Evolutionary conservation across 64 coral and sea anemone genomes (phyloP).

Genomic region (Catalaphyllia jardinei): DNA sequence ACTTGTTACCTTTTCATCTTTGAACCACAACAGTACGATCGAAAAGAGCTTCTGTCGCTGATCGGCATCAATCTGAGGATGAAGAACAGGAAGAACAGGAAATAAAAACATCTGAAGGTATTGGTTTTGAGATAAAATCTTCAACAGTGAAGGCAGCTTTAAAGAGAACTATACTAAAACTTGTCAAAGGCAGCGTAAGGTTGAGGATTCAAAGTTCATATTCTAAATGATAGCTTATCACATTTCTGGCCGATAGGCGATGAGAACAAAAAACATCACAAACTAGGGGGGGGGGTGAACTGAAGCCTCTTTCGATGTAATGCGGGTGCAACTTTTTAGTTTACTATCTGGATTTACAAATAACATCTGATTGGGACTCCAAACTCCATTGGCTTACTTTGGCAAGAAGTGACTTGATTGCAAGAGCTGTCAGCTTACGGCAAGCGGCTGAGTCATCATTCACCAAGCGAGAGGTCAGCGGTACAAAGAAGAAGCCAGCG

Average conservation of each 20-base stretch:
- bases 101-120: not conserved
- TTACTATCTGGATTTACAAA: too few relatives aligned
- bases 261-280: too few relatives aligned
- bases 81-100: not conserved
- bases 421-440: conserved; percentile 80
- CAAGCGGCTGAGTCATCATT: conserved; percentile 91
- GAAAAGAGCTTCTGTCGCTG: conserved; percentile 82
- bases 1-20: conserved; percentile 69
- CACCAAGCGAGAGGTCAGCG: conserved; percentile 80
- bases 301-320: too few relatives aligned
- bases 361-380: not conserved
- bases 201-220: too few relatives aligned
- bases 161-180: too few relatives aligned
- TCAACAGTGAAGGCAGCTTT: too few relatives aligned
- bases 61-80: conserved; percentile 80
- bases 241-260: too few relatives aligned
- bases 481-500: conserved; percentile 92
- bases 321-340: too few relatives aligned
- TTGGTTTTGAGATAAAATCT: too few relatives aligned
- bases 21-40: conserved; percentile 82
- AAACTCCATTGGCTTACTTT: conserved; percentile 51
- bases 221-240: too few relatives aligned
- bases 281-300: too few relatives aligned
- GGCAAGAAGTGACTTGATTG: conserved; percentile 76
- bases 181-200: too few relatives aligned